Percentiles rank a stretch among this genome's conserved stretches.
Conservation (phyloP, 2,888 invertebrate species). For the Nycteola revayana region DNA sequence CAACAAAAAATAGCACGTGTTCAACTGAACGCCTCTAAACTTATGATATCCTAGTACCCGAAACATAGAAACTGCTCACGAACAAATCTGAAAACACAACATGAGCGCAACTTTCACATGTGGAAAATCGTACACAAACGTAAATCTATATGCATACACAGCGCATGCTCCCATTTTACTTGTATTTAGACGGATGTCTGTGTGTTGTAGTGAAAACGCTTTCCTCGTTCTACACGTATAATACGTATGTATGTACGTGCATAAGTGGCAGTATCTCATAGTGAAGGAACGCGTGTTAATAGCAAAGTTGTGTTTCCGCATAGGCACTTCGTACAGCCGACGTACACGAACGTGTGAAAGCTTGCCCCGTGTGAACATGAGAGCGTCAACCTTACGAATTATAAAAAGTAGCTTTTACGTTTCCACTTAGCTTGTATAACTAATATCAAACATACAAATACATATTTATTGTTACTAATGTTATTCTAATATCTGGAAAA, state of each 20-base stretch:
- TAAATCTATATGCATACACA: slow-evolving; percentile 50
- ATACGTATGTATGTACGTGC: slow-evolving; percentile 51
- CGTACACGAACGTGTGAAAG: slow-evolving; percentile 65
- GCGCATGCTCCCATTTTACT: slow-evolving; percentile 46
- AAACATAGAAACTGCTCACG: slow-evolving; percentile 72
- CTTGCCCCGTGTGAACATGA: slow-evolving; percentile 71
- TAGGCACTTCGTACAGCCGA: slow-evolving; percentile 71
- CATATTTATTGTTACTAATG: too few species aligned
- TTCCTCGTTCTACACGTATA: slow-evolving; percentile 52
- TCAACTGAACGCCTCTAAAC: slow-evolving; percentile 34
- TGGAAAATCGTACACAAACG: slow-evolving; percentile 61
- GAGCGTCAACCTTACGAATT: slow-evolving; percentile 80
- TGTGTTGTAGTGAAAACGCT: slow-evolving; percentile 65
- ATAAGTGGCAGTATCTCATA: slow-evolving; percentile 77
- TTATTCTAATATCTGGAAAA: too few species aligned
- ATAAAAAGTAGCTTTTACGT: slow-evolving; percentile 69
- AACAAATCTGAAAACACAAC: slow-evolving; percentile 64
- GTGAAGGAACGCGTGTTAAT: slow-evolving; percentile 77
- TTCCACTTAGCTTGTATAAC: slow-evolving; percentile 29
- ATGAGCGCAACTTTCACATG: slow-evolving; percentile 56
- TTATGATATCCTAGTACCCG: slow-evolving; percentile 61
- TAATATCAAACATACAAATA: neutral
- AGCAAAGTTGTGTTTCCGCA: slow-evolving; percentile 79
- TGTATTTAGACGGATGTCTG: slow-evolving; percentile 38
- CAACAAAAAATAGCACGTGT: slow-evolving; percentile 38